These are phyloP conservation scores for Australoheros scitulus DNA, from an alignment of 2,113 vertebrate genomes.

Conservation along the genomic window DNA sequence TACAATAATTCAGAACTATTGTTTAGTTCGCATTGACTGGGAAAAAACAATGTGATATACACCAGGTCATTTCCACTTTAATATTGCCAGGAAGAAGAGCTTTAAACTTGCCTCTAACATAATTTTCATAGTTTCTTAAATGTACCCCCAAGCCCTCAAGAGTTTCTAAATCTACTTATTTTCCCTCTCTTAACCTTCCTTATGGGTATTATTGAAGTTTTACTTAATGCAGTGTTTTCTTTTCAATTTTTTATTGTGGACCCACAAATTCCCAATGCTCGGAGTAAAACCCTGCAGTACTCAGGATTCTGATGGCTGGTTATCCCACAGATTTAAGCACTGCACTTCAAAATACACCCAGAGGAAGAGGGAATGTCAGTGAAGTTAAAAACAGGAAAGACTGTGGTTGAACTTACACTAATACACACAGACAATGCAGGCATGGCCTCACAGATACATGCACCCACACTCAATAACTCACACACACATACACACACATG, in stretches of 20 bases:
- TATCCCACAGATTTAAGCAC: slow-evolving; percentile 33
- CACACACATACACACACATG: slow-evolving; percentile 18
- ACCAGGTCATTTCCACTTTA: neutral
- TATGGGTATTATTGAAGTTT: slow-evolving; percentile 11
- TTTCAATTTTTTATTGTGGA: slow-evolving; percentile 1
- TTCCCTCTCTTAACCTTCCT: neutral
- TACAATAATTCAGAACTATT: neutral
- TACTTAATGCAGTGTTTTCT: slow-evolving; percentile 15
- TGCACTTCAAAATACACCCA: slow-evolving; percentile 41
- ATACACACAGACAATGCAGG: slow-evolving; percentile 25
- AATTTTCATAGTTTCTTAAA: neutral
- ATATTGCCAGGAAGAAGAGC: neutral
- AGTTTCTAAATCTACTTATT: neutral
- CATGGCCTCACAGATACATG: slow-evolving; percentile 9
- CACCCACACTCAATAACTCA: slow-evolving; percentile 18
- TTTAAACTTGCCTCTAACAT: neutral
- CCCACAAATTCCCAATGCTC: neutral
- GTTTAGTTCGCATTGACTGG: neutral
- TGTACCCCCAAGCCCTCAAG: neutral
- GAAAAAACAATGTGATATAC: neutral
- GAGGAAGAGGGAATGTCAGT: slow-evolving; percentile 45
- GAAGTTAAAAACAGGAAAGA: slow-evolving; percentile 55
- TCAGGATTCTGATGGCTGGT: slow-evolving; percentile 25
- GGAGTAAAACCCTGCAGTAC: slow-evolving; percentile 2
- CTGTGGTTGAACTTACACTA: slow-evolving; percentile 25